Conservation (phyloP, 64 coral and sea anemone species). For the Cladopsammia gracilis region DNA sequence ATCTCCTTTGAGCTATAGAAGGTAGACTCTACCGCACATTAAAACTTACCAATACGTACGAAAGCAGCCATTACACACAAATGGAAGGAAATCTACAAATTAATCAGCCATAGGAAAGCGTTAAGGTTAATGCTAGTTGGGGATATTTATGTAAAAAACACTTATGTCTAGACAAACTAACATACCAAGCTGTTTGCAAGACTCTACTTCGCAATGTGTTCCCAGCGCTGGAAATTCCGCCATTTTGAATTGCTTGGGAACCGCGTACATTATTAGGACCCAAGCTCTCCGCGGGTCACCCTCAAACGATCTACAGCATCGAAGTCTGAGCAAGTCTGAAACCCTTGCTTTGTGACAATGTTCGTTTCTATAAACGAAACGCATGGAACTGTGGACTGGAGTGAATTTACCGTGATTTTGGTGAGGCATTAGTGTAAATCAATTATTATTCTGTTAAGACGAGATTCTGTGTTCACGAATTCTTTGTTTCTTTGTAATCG, state of each 20-base stretch:
- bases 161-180: neutral
- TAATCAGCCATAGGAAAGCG: neutral
- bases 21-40: too few relatives aligned
- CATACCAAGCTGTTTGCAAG: conserved; percentile 90
- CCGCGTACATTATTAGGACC: neutral
- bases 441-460: neutral
- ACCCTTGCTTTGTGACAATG: conserved; percentile 45
- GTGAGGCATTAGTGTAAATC: conserved; percentile 30
- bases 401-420: conserved; percentile 75
- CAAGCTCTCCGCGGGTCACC: neutral
- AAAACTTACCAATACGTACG: conserved; percentile 90
- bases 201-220: conserved; percentile 76
- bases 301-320: neutral
- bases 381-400: conserved; percentile 34
- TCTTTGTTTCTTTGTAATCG: too few relatives aligned
- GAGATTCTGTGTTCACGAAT: too few relatives aligned
- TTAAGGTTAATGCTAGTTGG: neutral
- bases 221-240: conserved; percentile 91
- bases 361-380: conserved; percentile 42
- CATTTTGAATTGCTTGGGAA: conserved; percentile 79
- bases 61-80: conserved; percentile 82
- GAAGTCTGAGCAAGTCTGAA: too few relatives aligned
- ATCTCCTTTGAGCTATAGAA: too few relatives aligned
- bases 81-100: conserved; percentile 93
- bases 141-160: neutral